Percentiles rank a stretch among this genome's conserved stretches.
These are phyloP conservation scores for Zaprionus nigranus DNA, from an alignment of 1,140 invertebrate species.

Conservation along the genomic window DNA sequence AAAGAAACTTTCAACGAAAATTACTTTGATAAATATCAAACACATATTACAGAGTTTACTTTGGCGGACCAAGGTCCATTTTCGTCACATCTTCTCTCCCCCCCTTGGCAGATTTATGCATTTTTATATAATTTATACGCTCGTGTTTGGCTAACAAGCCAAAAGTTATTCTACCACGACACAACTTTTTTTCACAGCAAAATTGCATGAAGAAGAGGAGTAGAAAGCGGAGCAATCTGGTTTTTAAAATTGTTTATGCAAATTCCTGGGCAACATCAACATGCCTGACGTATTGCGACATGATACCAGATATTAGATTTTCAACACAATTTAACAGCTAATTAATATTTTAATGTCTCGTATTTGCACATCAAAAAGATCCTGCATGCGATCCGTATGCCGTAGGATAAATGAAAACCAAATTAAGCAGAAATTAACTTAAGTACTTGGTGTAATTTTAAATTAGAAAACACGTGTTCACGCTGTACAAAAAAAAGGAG, in stretches of 20 bases:
- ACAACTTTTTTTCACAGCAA: slow-evolving; percentile 39
- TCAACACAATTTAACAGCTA: slow-evolving; percentile 24
- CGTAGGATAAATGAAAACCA: slow-evolving; percentile 15
- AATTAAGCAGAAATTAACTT: slow-evolving; percentile 58
- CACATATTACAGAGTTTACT: slow-evolving; percentile 18
- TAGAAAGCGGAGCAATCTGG: slow-evolving; percentile 19
- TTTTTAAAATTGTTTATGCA: slow-evolving; percentile 59
- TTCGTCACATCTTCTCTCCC: neutral
- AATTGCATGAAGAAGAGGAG: slow-evolving; percentile 13
- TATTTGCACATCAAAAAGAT: slow-evolving; percentile 65
- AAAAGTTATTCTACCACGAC: slow-evolving; percentile 37
- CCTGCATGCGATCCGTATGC: slow-evolving; percentile 11
- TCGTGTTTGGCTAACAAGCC: slow-evolving; percentile 43
- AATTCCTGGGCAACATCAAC: slow-evolving; percentile 30
- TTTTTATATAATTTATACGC: slow-evolving; percentile 48
- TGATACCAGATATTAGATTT: slow-evolving; percentile 37
- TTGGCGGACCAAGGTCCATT: slow-evolving; percentile 12
- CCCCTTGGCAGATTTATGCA: slow-evolving; percentile 48
- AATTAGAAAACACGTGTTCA: slow-evolving; percentile 44
- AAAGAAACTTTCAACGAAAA: slow-evolving; percentile 20
- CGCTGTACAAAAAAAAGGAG: neutral
- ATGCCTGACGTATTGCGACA: slow-evolving; percentile 19
- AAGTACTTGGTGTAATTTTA: slow-evolving; percentile 55
- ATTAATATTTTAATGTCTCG: slow-evolving; percentile 34
- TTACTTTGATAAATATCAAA: slow-evolving; percentile 30